phyloP scores from a whole-genome alignment of 2,113 vertebrate species.

The Corythoichthys intestinalis region DNA sequence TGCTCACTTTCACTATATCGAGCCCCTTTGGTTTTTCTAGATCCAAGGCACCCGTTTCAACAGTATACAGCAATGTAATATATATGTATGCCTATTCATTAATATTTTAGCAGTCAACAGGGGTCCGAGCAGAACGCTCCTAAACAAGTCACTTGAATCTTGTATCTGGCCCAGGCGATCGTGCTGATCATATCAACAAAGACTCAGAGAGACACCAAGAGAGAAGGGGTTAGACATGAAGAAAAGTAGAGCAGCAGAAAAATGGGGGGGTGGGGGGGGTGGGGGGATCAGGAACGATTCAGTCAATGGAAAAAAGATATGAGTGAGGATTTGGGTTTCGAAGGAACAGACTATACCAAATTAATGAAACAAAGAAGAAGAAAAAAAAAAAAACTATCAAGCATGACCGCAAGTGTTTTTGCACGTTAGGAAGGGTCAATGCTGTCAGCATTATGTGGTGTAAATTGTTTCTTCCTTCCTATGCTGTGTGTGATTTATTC shows the following conservation, averaged over 20 bases:
- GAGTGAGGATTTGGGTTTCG: conserved; percentile 35
- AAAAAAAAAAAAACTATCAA: conserved; percentile 51
- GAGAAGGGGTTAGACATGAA: background rate
- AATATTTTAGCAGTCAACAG: conserved; percentile 25
- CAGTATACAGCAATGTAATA: background rate
- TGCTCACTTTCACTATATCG: conserved; percentile 8
- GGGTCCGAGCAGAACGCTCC: conserved; percentile 32
- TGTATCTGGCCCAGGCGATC: conserved; percentile 51
- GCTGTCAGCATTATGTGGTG: conserved; percentile 41
- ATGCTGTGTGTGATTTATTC: conserved; percentile 9
- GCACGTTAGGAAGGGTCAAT: conserved; percentile 37
- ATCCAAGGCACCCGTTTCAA: background rate
- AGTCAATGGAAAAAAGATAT: conserved; percentile 47
- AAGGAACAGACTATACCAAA: conserved; percentile 56
- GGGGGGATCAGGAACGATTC: conserved; percentile 15
- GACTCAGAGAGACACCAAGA: conserved; percentile 3
- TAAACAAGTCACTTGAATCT: conserved; percentile 45
- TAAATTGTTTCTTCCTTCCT: conserved; percentile 53
- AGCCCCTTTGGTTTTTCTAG: conserved; percentile 5
- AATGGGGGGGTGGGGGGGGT: background rate
- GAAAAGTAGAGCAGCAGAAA: background rate
- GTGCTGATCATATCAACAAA: conserved; percentile 47
- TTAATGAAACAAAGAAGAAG: conserved; percentile 47
- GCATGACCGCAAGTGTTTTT: conserved; percentile 29
- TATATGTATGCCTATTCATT: conserved; percentile 24